Evolutionary conservation across 2,797 vertebrate species (phyloP).

Genomic region (Orientallactaga sibirica): DNA sequence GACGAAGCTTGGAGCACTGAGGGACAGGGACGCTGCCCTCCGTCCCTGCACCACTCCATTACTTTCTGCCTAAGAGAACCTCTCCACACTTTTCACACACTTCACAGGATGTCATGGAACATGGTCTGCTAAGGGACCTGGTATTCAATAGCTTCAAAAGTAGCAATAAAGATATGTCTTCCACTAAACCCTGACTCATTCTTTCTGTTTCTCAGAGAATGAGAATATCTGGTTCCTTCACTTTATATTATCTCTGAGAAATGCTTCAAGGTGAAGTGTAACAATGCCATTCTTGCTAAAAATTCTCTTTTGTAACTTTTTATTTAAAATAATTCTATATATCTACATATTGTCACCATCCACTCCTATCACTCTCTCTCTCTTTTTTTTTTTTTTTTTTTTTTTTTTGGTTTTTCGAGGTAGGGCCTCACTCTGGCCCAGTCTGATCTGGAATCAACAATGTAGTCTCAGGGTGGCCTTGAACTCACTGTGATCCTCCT

Average conservation of each 20-base stretch:
- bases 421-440: no score
- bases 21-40: background rate
- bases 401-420: no score
- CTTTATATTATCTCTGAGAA: background rate
- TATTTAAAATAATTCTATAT: no score
- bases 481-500: no score
- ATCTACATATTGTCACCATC: no score
- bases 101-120: background rate
- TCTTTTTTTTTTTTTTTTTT: no score
- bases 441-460: no score
- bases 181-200: background rate
- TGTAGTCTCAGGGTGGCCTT: no score
- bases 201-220: background rate
- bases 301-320: background rate
- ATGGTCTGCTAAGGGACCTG: background rate
- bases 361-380: no score
- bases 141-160: background rate
- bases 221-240: background rate
- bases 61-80: background rate
- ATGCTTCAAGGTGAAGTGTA: background rate
- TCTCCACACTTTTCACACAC: background rate
- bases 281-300: background rate
- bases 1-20: background rate
- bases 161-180: background rate
- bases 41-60: background rate